Evolutionary conservation across 2,797 vertebrate genomes (phyloP).

Genomic region (Muscicapa striata): DNA sequence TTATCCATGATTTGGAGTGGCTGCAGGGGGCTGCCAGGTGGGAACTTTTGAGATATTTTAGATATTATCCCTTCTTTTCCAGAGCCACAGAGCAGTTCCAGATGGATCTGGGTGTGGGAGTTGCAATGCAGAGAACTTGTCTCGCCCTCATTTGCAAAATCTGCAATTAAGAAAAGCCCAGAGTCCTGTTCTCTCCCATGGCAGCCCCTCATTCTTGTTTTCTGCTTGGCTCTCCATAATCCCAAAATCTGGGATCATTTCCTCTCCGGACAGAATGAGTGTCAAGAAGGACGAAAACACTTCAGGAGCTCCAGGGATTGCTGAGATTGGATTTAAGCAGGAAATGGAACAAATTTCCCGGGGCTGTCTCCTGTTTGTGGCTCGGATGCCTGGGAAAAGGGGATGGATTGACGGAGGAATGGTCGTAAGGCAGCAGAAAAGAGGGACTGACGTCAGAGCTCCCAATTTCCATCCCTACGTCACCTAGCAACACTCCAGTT

Average conservation of each 20-base stretch:
- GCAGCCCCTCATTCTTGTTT: neutral
- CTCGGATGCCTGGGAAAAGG: neutral
- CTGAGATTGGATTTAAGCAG: neutral
- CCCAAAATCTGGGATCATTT: neutral
- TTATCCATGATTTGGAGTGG: neutral
- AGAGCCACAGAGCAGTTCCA: neutral
- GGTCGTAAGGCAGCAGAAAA: conserved; percentile 7
- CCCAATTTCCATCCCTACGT: conserved; percentile 5
- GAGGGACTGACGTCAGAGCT: neutral
- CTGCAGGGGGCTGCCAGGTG: neutral
- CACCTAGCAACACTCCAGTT: conserved; percentile 51
- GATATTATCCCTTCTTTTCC: neutral
- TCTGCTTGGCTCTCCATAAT: neutral
- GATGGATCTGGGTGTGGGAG: neutral
- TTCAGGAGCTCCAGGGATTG: neutral
- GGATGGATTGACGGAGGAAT: neutral
- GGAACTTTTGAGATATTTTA: neutral
- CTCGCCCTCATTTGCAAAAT: neutral
- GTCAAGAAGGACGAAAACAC: neutral
- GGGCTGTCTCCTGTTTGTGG: neutral
- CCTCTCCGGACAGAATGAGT: neutral
- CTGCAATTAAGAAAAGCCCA: neutral
- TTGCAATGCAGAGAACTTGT: neutral
- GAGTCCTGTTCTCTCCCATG: neutral
- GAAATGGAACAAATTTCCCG: neutral